Conservation (phyloP, 92 coral and sea anemone species). For the Phenganax marumi region DNA sequence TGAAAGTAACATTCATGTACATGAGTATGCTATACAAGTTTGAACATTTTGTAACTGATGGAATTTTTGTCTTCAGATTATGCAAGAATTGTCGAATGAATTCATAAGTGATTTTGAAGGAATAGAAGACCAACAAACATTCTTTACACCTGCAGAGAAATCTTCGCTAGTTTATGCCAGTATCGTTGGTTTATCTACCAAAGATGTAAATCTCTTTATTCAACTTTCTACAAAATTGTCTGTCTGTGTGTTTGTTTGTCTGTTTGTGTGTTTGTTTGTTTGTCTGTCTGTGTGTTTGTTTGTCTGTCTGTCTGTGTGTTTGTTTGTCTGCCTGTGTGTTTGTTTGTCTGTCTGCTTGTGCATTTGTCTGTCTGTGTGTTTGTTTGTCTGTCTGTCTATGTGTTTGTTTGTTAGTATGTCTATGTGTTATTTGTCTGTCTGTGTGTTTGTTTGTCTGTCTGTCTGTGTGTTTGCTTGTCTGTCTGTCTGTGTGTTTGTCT, state of each 20-base stretch:
- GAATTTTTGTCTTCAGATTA: neutral
- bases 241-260: neutral
- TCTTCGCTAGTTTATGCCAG: conserved; percentile 69
- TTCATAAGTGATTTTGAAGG: conserved; percentile 66
- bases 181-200: conserved; percentile 57
- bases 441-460: no score
- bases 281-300: no score
- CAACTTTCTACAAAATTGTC: neutral
- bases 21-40: neutral
- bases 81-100: conserved; percentile 36
- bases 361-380: no score
- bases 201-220: conserved; percentile 58
- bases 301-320: no score
- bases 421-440: no score
- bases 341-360: no score
- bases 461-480: no score
- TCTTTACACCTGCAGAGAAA: conserved; percentile 88
- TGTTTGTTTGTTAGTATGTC: no score
- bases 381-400: no score
- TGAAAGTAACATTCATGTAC: no score
- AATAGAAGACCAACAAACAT: conserved; percentile 61
- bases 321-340: no score
- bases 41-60: neutral
- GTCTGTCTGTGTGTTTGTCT: no score
- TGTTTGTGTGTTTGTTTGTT: neutral